Percentiles rank a stretch among this genome's conserved stretches.
These are phyloP conservation scores for Arizona elegans DNA, from an alignment of 2,113 vertebrate genomes.

Conservation along the genomic window DNA sequence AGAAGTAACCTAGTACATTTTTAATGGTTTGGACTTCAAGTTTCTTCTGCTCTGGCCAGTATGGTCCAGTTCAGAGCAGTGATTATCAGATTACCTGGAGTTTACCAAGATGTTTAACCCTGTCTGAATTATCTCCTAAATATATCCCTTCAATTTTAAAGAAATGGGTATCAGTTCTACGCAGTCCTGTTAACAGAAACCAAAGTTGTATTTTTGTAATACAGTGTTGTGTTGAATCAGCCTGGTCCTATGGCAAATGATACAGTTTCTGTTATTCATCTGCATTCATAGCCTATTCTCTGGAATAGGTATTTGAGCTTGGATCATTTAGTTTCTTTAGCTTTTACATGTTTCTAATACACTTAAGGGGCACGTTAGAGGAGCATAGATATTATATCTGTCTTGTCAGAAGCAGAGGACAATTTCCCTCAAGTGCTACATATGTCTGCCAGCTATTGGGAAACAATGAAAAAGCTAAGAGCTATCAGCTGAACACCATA, in stretches of 20 bases:
- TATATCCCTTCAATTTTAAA: neutral
- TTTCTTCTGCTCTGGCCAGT: neutral
- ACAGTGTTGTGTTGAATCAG: slow-evolving; percentile 2
- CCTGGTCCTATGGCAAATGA: neutral
- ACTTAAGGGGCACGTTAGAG: slow-evolving; percentile 14
- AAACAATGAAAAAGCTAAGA: neutral
- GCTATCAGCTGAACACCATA: neutral
- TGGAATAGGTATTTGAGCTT: neutral
- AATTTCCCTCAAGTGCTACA: neutral
- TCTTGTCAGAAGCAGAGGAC: slow-evolving; percentile 31
- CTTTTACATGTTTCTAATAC: slow-evolving; percentile 19
- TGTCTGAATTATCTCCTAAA: neutral
- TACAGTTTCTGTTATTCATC: neutral
- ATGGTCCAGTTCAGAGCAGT: neutral
- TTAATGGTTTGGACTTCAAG: neutral
- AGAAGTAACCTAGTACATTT: neutral
- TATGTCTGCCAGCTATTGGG: neutral
- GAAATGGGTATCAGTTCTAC: neutral
- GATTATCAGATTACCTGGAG: no score
- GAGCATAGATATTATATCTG: neutral
- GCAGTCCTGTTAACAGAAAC: neutral
- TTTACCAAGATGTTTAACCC: no score
- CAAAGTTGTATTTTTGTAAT: accelerated
- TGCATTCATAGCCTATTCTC: slow-evolving; percentile 3
- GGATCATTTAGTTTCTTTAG: slow-evolving; percentile 22